Evolutionary conservation across 2,888 invertebrate species (phyloP).

Genomic region (Rapana venosa): DNA sequence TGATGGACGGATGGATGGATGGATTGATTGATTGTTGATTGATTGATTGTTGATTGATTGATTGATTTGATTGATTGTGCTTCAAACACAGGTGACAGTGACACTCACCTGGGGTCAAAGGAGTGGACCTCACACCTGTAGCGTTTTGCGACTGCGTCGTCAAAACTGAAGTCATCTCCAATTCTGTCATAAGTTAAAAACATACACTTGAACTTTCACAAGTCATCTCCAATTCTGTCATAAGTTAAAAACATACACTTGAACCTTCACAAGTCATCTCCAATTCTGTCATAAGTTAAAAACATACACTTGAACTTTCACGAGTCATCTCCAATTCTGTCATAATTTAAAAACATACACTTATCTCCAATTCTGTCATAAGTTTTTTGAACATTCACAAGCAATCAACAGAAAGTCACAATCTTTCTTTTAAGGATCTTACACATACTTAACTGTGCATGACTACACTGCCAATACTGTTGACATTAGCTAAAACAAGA

Average conservation of each 20-base stretch:
- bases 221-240: no score
- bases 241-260: not conserved
- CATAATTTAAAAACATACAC: conserved; percentile 22
- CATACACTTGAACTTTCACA: not conserved
- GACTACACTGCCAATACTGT: no score
- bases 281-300: no score
- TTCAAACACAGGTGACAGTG: no score
- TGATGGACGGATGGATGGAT: no score
- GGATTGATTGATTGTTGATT: no score
- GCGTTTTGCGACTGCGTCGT: conserved; percentile 57
- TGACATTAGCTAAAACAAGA: no score
- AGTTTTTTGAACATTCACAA: conserved; percentile 25
- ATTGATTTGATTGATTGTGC: no score
- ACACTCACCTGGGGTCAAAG: conserved; percentile 60
- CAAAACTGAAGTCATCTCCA: conserved; percentile 66
- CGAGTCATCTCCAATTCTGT: conserved; percentile 63
- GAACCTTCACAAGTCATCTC: not conserved
- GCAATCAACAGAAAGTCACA: conserved; percentile 53
- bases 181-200: conserved; percentile 54
- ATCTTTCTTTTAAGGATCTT: no score
- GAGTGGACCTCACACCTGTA: conserved; percentile 69
- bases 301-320: no score
- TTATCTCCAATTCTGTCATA: not conserved
- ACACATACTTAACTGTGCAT: no score
- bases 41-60: no score